Evolutionary conservation across 1,140 invertebrate genomes (phyloP), one percentile per base, ranked within the genome.

Genomic region (Trichogramma pretiosum): DNA sequence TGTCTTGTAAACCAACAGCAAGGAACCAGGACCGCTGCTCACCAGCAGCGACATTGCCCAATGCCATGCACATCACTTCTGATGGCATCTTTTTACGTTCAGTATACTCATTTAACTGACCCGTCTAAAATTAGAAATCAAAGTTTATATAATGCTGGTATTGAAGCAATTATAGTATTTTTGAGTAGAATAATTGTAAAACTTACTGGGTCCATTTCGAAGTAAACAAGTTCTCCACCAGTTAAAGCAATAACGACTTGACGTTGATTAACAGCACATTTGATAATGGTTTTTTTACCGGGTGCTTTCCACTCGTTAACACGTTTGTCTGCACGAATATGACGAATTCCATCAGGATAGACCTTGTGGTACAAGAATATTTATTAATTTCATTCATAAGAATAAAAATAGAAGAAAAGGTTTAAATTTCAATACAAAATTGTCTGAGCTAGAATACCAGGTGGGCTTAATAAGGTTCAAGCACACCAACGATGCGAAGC

Each of bases 241-340:
- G 91, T 91, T 5, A 99, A 71, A 1, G 96, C 95, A 54, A 99
- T 98, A 0, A 99, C 95, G 18, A 98, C 93, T 75, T 99, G 97
- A 48, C 96, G 76, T 63, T 97, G 91, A 74, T 99, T 99, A 0
- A 99, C 90, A 2, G 96, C 95, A 75, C 96, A 99, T 68, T 94
- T 93, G 0, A 94, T 85, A 51, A 99, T 99, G 0, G 85, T 89
- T 59, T 96, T 95, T 67, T 97, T 98, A 5, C 91, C 93, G 0
- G 95, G 94, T 0, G 93, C 91, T 64, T 98, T 94, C 97, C 97
- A 99, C 72, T 99, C 96, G 58, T 98, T 98, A 0, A 99, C 93
- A 67, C 95, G 81, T 65, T 96, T 95, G 63, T 99, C 94, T 0
- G 93, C 85, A 46, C 93, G 78, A 60, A 99, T 99, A 60, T 99